A percentile compares a stretch with the other conserved stretches of the same genome.
Evolutionary conservation across 1,140 invertebrate genomes (phyloP).

Genomic region (Babylonia areolata): DNA sequence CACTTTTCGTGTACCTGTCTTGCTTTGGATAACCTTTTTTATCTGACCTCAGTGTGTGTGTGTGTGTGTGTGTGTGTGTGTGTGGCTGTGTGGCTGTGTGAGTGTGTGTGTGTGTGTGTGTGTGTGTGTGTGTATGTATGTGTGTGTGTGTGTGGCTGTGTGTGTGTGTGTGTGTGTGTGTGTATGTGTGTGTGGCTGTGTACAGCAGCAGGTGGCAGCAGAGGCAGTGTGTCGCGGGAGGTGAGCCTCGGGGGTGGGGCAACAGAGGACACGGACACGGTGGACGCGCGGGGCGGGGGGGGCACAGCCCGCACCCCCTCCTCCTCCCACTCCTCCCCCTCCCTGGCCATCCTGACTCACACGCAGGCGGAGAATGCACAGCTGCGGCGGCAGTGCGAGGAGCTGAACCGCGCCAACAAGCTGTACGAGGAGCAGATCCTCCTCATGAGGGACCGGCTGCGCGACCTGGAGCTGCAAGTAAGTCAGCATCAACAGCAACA

Average conservation of each 20-base stretch:
- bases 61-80: too few species aligned
- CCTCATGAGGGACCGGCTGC: constrained; percentile 35
- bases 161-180: neutral
- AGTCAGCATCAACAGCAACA: too few species aligned
- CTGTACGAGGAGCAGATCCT: constrained; percentile 49
- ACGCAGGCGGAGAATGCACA: constrained; percentile 43
- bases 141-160: too few species aligned
- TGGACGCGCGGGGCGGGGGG: constrained; percentile 17
- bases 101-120: too few species aligned
- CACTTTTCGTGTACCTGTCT: too few species aligned
- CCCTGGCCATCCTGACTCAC: constrained; percentile 43
- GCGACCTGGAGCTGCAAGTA: constrained; percentile 7
- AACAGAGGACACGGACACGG: constrained; percentile 32
- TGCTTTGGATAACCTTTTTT: too few species aligned
- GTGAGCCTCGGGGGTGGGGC: constrained; percentile 1
- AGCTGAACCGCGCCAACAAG: constrained; percentile 45
- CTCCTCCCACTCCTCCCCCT: constrained; percentile 32
- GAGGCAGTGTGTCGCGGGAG: neutral
- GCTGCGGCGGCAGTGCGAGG: constrained; percentile 46
- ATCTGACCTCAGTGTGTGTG: too few species aligned
- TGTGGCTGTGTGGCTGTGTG: too few species aligned
- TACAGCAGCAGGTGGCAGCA: neutral
- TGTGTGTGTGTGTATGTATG: too few species aligned
- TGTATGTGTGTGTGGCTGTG: neutral
- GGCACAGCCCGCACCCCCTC: constrained; percentile 15